Evolutionary conservation across 2,888 invertebrate species (phyloP), one percentile per base, ranked within the genome.

Genomic region (Dynastes maya): DNA sequence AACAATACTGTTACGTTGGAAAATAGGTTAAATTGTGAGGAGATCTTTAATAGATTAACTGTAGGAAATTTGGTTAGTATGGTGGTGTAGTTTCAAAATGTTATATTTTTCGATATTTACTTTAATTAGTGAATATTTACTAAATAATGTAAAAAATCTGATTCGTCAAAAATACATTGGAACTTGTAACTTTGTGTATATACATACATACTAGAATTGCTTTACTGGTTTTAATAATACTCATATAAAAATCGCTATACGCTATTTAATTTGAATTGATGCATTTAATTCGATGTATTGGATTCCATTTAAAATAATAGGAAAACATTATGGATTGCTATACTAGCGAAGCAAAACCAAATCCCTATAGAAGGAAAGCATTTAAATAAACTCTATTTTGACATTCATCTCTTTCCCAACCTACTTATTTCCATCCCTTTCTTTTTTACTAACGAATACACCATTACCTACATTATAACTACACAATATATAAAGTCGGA

Each of bases 241-340:
- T 22, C 22, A 16, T 16, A 8, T 55, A 55, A 22, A 2, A 16
- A 22, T 6, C 22, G 16, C n/a, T 58, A 37, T 37, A 58, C 22
- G 22, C 55, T 45, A 67, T 67, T 67, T 16, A 45, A 22, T 67
- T 67, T 22, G 16, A 67, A 67, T 67, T 67, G 45, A 67, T 67
- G 45, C 16, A 45, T 16, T 67, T 16, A 1, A 67, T 67, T 67
- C 65, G 65, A 67, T 67, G 65, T 67, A 67, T 58, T 22, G 55
- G 16, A 22, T 22, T 58, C 13, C n/a, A 45, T 45, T 45, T 9
- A n/a, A 55, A n/a, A 55, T 6, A 1, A 37, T 37, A 37, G 6
- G 6, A 37, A 37, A 22, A 55, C 16, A 16, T 55, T 11, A n/a
- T 55, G 5, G 32, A 37, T 5, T 5, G 32, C 32, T 37, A 37